Conservation (phyloP, 2,888 invertebrate genomes). For the Empis stercorea region DNA sequence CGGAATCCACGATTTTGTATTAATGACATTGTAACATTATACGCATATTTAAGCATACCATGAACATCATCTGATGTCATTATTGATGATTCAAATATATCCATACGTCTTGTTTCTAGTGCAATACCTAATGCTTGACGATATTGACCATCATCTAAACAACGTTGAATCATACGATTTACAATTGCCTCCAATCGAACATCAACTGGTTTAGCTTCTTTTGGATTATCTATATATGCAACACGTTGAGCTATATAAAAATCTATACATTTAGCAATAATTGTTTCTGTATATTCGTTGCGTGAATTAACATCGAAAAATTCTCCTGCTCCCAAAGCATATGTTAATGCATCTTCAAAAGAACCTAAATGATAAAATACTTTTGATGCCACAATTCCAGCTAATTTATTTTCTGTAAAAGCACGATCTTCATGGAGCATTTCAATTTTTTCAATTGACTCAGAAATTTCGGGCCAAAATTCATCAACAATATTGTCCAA, state of each 20-base stretch:
- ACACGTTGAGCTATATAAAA: slow-evolving; percentile 84
- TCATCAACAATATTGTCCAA: slow-evolving; percentile 89
- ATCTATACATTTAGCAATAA: slow-evolving; percentile 94
- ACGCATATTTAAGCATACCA: slow-evolving; percentile 87
- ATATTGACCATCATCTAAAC: slow-evolving; percentile 87
- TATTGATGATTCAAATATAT: slow-evolving; percentile 87
- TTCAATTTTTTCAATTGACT: slow-evolving; percentile 95
- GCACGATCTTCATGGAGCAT: slow-evolving; percentile 86
- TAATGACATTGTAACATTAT: slow-evolving; percentile 91
- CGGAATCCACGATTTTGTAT: slow-evolving; percentile 91
- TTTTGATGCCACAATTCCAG: slow-evolving; percentile 95
- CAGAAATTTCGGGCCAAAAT: slow-evolving; percentile 98
- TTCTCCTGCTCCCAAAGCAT: slow-evolving; percentile 89
- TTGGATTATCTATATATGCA: slow-evolving; percentile 54
- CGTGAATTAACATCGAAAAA: slow-evolving; percentile 89
- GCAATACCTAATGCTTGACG: slow-evolving; percentile 93
- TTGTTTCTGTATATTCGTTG: slow-evolving; percentile 94
- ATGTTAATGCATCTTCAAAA: slow-evolving; percentile 93
- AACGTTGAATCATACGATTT: slow-evolving; percentile 93
- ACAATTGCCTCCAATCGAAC: slow-evolving; percentile 83
- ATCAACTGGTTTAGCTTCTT: slow-evolving; percentile 57
- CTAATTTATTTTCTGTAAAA: slow-evolving; percentile 80
- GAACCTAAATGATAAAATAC: slow-evolving; percentile 96
- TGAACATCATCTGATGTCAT: slow-evolving; percentile 81
- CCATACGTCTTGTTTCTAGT: slow-evolving; percentile 92